Conservation (phyloP, 2,888 invertebrate genomes). For the Oscheius sp. region DNA sequence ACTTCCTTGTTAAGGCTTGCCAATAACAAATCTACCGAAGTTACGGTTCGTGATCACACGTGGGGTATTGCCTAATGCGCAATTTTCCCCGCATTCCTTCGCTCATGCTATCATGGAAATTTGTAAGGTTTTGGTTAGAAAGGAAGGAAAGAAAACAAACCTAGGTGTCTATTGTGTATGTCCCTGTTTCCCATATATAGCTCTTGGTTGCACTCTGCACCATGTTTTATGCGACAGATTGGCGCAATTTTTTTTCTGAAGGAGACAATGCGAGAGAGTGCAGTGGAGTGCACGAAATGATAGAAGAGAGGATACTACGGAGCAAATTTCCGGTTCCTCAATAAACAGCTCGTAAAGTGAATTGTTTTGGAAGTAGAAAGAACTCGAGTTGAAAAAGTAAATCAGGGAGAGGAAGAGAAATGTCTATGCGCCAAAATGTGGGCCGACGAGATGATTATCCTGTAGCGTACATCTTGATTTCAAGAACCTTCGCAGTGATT, state of each 20-base stretch:
- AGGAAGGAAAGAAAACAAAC: too few species aligned
- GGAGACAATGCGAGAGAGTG: not conserved
- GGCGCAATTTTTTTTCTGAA: not conserved
- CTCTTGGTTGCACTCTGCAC: constrained; percentile 10
- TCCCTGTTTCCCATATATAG: not conserved
- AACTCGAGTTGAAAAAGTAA: not conserved
- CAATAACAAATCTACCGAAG: too few species aligned
- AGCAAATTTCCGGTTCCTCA: not conserved
- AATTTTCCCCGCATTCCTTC: too few species aligned
- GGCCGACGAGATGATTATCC: constrained; percentile 30
- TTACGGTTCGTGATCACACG: too few species aligned
- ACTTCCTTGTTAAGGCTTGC: too few species aligned
- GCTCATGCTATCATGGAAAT: constrained; percentile 14
- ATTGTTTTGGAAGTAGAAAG: not conserved
- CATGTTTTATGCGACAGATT: constrained; percentile 8
- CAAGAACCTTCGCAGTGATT: not conserved
- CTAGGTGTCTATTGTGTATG: too few species aligned
- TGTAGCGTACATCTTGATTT: constrained; percentile 21
- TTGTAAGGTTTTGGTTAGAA: constrained; percentile 5
- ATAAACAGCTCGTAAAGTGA: not conserved
- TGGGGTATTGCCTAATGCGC: too few species aligned
- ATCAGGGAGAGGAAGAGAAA: not conserved
- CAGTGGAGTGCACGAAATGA: not conserved
- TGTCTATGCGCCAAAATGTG: constrained; percentile 8
- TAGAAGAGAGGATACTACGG: constrained; percentile 1